Base-by-base conservation (phyloP, 2,113 vertebrate genomes). In the Pogona vitticeps region DNA sequence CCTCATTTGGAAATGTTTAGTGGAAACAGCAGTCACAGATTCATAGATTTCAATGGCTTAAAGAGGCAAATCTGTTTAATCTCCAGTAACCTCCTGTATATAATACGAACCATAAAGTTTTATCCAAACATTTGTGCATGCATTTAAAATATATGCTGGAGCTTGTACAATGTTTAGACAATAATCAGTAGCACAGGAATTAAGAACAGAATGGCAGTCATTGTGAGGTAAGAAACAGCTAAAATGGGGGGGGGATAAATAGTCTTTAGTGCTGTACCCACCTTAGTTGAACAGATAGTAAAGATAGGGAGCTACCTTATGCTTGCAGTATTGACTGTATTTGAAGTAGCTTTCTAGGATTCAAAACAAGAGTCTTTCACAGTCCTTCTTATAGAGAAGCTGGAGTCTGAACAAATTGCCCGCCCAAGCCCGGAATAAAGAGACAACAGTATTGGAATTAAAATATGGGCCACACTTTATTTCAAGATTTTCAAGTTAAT, bases 111-210 rank as follows among this genome's bases (percentile, higher is more conserved):
- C 70, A 87, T 75, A 87, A 75, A 80, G 20, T 63, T 52, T 80
- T 86, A 86, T 80, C 33, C 76, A 85, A 85, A 26, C 63, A 78
- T 86, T 86, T 33, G 31, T 56, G 36, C n/a, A 36, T 86, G 77
- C 31, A 46, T 80, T 80, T 86, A 63, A 86, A 86, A 86, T 81
- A 75, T 75, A 86, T 81, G 38, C 31, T 65, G 36, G 58, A 59
- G 38, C 26, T 65, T 56, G 61, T 81, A 38, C 80, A 84, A 65
- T 76, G 59, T 76, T 76, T 81, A 75, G 78, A 75, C 40, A 75
- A 81, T 63, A 73, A 65, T 52, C 85, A 81, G 38, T 46, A 80
- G 56, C 70, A 86, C 36, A 46, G 59, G 63, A 67, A 56, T 77
- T 28, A 67, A 42, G 38, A 65, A 86, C 38, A 86, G 68, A 86